phyloP scores from a whole-genome alignment of 2,888 invertebrate genomes.

The Hypercompe scribonia region DNA sequence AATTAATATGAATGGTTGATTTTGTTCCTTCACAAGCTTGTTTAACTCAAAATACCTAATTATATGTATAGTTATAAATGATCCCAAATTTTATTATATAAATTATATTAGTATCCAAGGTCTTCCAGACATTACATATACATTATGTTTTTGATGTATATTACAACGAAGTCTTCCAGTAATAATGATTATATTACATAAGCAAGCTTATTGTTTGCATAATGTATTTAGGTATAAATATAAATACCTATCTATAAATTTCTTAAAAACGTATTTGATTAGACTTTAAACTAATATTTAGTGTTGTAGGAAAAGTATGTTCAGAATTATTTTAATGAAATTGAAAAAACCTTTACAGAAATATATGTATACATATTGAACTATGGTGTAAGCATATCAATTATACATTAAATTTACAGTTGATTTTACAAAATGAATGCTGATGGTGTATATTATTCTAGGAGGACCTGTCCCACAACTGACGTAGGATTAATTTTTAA shows the following conservation, averaged over 20 bases:
- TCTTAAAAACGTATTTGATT: slow-evolving; percentile 52
- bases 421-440: slow-evolving; percentile 27
- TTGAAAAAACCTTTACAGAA: not conserved
- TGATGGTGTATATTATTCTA: slow-evolving; percentile 26
- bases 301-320: slow-evolving; percentile 35
- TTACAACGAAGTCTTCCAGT: slow-evolving; percentile 84
- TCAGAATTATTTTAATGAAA: slow-evolving; percentile 25
- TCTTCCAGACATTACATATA: slow-evolving; percentile 68
- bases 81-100: slow-evolving; percentile 39
- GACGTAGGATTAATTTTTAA: not conserved
- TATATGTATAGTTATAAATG: slow-evolving; percentile 45
- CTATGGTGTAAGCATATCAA: slow-evolving; percentile 15
- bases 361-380: not conserved
- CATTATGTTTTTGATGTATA: slow-evolving; percentile 59
- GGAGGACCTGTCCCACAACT: slow-evolving; percentile 9
- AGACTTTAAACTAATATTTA: slow-evolving; percentile 50
- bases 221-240: slow-evolving; percentile 21
- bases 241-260: slow-evolving; percentile 29
- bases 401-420: slow-evolving; percentile 18
- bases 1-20: not conserved
- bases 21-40: slow-evolving; percentile 29
- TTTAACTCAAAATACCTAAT: slow-evolving; percentile 29
- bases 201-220: slow-evolving; percentile 33
- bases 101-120: slow-evolving; percentile 57
- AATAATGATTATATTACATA: slow-evolving; percentile 42